phyloP scores from a whole-genome alignment of 2,888 invertebrate genomes.

The Ctenicera cuprea region DNA sequence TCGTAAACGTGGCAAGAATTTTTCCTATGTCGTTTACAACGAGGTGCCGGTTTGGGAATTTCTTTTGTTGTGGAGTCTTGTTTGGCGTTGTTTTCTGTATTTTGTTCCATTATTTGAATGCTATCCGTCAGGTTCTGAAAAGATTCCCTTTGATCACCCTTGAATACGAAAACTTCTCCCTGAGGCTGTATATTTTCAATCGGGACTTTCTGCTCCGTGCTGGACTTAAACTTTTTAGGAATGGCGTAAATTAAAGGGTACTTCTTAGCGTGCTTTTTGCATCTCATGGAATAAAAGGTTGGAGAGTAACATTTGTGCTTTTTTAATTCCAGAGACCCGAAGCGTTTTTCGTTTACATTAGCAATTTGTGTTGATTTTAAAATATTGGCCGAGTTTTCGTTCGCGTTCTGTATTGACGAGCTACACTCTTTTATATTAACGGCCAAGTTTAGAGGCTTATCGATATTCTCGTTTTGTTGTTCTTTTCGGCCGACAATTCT shows the following conservation, averaged over 20 bases:
- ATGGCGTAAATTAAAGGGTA: constrained; percentile 69
- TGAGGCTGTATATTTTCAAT: constrained; percentile 38
- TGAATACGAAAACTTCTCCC: constrained; percentile 59
- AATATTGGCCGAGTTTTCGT: constrained; percentile 36
- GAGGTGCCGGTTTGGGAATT: constrained; percentile 77
- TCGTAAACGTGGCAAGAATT: constrained; percentile 60
- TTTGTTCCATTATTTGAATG: constrained; percentile 79
- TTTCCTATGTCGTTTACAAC: constrained; percentile 68
- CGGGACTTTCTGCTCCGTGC: constrained; percentile 8
- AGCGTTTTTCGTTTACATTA: constrained; percentile 62
- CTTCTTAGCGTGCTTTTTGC: constrained; percentile 70
- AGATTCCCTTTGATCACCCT: constrained; percentile 68
- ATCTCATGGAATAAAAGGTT: constrained; percentile 71
- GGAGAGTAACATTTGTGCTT: constrained; percentile 71
- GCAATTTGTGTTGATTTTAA: constrained; percentile 38
- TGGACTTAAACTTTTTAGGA: constrained; percentile 60
- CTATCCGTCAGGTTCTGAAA: constrained; percentile 82
- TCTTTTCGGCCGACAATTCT: constrained; percentile 65
- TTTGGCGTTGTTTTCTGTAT: constrained; percentile 64
- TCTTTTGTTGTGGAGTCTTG: constrained; percentile 63
- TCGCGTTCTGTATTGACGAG: constrained; percentile 47
- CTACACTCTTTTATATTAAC: not conserved
- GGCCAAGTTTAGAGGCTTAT: constrained; percentile 31
- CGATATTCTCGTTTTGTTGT: constrained; percentile 52
- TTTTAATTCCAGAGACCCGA: constrained; percentile 68